Conservation (phyloP, 2,888 invertebrate genomes). For the Salticus scenicus region DNA sequence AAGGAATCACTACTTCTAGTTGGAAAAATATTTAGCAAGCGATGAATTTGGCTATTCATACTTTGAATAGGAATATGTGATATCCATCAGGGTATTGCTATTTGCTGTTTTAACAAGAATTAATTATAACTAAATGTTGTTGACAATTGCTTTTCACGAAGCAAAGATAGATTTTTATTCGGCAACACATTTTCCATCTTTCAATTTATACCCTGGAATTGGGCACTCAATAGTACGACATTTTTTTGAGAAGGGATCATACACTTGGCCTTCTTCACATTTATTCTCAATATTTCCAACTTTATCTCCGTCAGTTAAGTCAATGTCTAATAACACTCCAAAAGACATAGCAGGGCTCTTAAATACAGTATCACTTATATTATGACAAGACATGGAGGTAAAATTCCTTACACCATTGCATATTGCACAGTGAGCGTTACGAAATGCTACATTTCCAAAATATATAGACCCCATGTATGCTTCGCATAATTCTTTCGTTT, state of each 20-base stretch:
- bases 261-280: slow-evolving; percentile 30
- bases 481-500: slow-evolving; percentile 75
- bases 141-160: too few species aligned
- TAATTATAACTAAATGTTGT: too few species aligned
- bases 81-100: too few species aligned
- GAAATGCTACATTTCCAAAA: slow-evolving; percentile 73
- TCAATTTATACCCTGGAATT: slow-evolving; percentile 44
- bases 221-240: slow-evolving; percentile 58
- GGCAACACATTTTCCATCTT: slow-evolving; percentile 43
- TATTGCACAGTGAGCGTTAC: slow-evolving; percentile 78
- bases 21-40: too few species aligned
- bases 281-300: slow-evolving; percentile 36
- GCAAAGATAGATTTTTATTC: too few species aligned
- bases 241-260: slow-evolving; percentile 57
- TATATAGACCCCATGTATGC: slow-evolving; percentile 77
- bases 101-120: too few species aligned
- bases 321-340: slow-evolving; percentile 45
- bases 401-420: slow-evolving; percentile 75
- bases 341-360: slow-evolving; percentile 50
- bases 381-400: slow-evolving; percentile 44
- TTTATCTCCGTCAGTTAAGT: slow-evolving; percentile 33
- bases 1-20: too few species aligned
- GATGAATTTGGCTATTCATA: too few species aligned
- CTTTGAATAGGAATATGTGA: too few species aligned
- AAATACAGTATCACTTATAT: background rate